phyloP scores from a whole-genome alignment of 2,888 invertebrate genomes.

The Caenorhabditis imperialis region DNA sequence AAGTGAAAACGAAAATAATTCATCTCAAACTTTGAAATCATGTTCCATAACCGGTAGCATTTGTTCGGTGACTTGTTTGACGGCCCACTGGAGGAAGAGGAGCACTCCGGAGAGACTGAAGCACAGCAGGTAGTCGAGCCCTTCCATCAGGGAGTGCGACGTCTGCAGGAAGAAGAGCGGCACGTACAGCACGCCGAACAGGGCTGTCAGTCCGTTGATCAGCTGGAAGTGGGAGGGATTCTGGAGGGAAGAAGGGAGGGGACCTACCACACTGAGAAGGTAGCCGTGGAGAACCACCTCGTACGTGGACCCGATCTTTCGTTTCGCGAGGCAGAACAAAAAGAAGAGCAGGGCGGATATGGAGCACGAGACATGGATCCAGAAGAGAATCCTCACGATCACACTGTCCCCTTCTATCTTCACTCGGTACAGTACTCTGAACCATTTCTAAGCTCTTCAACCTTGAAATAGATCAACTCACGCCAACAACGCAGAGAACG shows the following conservation, averaged over 20 bases:
- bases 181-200: conserved; percentile 65
- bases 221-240: conserved; percentile 49
- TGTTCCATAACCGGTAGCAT: conserved; percentile 67
- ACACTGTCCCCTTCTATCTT: conserved; percentile 52
- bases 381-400: conserved; percentile 63
- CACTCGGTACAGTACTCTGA: conserved; percentile 59
- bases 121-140: conserved; percentile 53
- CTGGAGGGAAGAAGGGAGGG: not conserved
- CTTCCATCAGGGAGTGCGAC: conserved; percentile 60
- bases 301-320: conserved; percentile 64
- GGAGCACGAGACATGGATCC: conserved; percentile 62
- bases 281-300: conserved; percentile 66
- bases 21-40: conserved; percentile 51
- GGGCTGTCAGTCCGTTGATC: conserved; percentile 63
- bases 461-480: conserved; percentile 14
- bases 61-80: conserved; percentile 59
- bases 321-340: conserved; percentile 55
- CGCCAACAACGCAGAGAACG: conserved; percentile 28
- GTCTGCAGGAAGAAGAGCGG: conserved; percentile 66
- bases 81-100: conserved; percentile 40
- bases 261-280: conserved; percentile 63
- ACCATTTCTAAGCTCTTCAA: no score
- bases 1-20: not conserved
- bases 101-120: conserved; percentile 31
- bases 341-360: conserved; percentile 56